Percentiles rank a stretch among this genome's conserved stretches.
Evolutionary conservation across 1,140 invertebrate species (phyloP).

Genomic region (Pseudomyrmex pallidus): DNA sequence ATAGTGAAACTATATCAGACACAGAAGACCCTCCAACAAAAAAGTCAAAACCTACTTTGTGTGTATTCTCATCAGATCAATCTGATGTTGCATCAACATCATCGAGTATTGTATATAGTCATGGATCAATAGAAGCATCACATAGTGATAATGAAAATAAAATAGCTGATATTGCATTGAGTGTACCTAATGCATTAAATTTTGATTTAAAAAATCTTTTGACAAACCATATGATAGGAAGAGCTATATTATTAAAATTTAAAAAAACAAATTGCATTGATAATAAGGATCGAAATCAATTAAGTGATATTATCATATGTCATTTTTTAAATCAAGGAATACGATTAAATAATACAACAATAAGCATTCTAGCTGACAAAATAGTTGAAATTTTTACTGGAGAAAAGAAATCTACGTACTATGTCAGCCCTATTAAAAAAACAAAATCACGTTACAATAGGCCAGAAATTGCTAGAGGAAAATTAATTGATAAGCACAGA

Average conservation of each 20-base stretch:
- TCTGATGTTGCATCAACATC: not conserved
- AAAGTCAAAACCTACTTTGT: not conserved
- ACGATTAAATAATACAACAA: constrained; percentile 10
- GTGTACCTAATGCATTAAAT: not conserved
- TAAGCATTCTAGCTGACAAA: constrained; percentile 12
- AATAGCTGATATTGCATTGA: not conserved
- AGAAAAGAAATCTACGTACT: constrained; percentile 19
- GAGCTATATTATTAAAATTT: constrained; percentile 22
- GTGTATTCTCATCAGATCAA: not conserved
- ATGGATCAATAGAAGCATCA: not conserved
- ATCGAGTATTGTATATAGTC: not conserved
- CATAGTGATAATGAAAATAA: too few relatives aligned
- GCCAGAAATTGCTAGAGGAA: not conserved
- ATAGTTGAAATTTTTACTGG: not conserved
- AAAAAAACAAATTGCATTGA: not conserved
- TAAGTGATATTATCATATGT: constrained; percentile 24
- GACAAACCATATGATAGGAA: not conserved
- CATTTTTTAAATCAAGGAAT: constrained; percentile 1
- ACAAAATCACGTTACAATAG: not conserved
- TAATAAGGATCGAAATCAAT: constrained; percentile 17
- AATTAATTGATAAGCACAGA: constrained; percentile 13
- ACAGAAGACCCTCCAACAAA: not conserved
- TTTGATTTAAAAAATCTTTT: constrained; percentile 19
- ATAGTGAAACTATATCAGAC: not conserved
- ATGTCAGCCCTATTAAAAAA: constrained; percentile 3